phyloP scores from a whole-genome alignment of 2,888 invertebrate species.

The Crossocerus cetratus region DNA sequence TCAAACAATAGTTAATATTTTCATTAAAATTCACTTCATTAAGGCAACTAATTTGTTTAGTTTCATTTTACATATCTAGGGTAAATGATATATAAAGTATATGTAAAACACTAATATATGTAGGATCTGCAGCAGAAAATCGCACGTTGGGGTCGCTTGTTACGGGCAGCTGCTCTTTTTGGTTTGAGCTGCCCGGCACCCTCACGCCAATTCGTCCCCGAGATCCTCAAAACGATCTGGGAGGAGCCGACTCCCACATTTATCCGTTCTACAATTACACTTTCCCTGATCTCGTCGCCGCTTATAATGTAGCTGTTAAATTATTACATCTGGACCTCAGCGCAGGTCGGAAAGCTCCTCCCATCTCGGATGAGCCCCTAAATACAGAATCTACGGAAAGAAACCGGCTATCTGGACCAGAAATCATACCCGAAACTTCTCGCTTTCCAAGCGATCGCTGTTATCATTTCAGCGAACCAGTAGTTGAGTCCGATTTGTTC shows the following conservation, averaged over 20 bases:
- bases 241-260: constrained; percentile 2
- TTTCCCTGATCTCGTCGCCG: background rate
- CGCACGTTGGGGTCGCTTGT: background rate
- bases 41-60: constrained; percentile 75
- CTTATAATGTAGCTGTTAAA: background rate
- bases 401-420: background rate
- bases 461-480: background rate
- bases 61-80: constrained; percentile 73
- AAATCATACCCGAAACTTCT: background rate
- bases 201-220: constrained; percentile 1
- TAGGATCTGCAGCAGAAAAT: background rate
- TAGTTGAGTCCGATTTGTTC: background rate
- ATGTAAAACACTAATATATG: constrained; percentile 76
- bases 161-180: background rate
- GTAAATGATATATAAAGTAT: constrained; percentile 76
- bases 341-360: background rate
- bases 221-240: constrained; percentile 2
- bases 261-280: background rate
- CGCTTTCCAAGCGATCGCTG: background rate
- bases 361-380: constrained; percentile 2
- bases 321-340: background rate
- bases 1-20: constrained; percentile 67
- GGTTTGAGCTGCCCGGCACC: background rate
- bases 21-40: constrained; percentile 66
- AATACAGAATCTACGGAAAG: background rate